A percentile compares a stretch with the other conserved stretches of the same genome.
Evolutionary conservation across 30 jellyfish, hydroid and myxozoan species (phyloP).

Genomic region (Nemopilema nomurai): DNA sequence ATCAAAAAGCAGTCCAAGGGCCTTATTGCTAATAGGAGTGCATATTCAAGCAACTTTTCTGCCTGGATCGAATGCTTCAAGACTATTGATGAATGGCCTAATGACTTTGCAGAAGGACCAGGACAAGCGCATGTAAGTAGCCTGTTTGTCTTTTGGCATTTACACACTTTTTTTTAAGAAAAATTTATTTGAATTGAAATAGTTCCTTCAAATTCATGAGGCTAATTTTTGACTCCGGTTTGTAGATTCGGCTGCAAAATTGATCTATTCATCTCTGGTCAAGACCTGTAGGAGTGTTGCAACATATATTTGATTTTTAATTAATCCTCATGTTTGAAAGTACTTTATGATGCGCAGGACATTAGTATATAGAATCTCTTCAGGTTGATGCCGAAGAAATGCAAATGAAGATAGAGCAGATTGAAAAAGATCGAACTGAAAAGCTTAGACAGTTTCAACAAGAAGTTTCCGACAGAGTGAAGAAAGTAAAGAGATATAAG

Average conservation of each 20-base stretch:
- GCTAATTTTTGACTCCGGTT: no score
- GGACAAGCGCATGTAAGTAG: constrained; percentile 20
- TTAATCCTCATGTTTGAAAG: no score
- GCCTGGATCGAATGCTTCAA: constrained; percentile 70
- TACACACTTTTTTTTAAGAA: background rate
- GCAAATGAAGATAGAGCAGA: constrained; percentile 48
- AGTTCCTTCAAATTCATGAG: background rate
- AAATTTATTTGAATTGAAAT: background rate
- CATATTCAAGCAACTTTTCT: constrained; percentile 35
- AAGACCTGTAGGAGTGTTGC: no score
- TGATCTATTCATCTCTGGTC: background rate
- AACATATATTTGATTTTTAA: no score
- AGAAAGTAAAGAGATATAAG: constrained; percentile 6
- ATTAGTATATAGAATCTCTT: background rate
- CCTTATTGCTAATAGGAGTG: constrained; percentile 46
- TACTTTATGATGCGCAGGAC: no score
- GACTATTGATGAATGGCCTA: background rate
- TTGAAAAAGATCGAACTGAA: constrained; percentile 58
- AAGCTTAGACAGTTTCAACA: constrained; percentile 69
- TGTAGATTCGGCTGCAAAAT: background rate
- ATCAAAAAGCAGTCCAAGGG: constrained; percentile 36
- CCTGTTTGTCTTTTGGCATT: no score
- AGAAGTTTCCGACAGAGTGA: constrained; percentile 75
- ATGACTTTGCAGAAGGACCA: constrained; percentile 4
- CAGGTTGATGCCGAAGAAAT: constrained; percentile 60